Conservation (phyloP, 2,888 invertebrate genomes). For the Aplocera efformata region DNA sequence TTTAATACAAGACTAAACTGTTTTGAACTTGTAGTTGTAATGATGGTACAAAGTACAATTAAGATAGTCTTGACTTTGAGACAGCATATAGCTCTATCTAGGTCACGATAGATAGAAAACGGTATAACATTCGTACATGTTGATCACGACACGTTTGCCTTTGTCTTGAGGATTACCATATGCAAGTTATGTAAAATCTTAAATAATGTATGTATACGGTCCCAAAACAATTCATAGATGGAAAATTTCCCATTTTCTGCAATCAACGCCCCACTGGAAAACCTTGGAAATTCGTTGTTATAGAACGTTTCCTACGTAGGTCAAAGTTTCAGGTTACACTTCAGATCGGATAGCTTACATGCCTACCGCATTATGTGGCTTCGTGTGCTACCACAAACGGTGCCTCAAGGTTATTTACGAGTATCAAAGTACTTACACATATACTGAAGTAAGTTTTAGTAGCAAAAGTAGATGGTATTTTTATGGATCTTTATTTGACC, state of each 20-base stretch:
- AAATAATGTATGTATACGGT: not conserved
- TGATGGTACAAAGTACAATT: not conserved
- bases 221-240: slow-evolving; percentile 24
- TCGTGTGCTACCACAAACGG: slow-evolving; percentile 56
- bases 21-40: too few relatives aligned
- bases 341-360: slow-evolving; percentile 61
- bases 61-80: slow-evolving; percentile 9
- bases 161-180: too few relatives aligned
- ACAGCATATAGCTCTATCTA: slow-evolving; percentile 4
- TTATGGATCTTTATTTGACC: slow-evolving; percentile 6
- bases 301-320: slow-evolving; percentile 25
- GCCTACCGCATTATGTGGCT: slow-evolving; percentile 65
- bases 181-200: too few relatives aligned
- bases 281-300: slow-evolving; percentile 22
- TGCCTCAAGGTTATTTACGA: slow-evolving; percentile 31
- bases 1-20: too few relatives aligned
- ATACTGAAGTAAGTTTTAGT: slow-evolving; percentile 4
- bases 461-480: slow-evolving; percentile 10
- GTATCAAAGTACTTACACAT: slow-evolving; percentile 9
- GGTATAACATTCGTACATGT: slow-evolving; percentile 1
- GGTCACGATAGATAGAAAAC: slow-evolving; percentile 3
- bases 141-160: slow-evolving; percentile 4
- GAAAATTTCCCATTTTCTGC: slow-evolving; percentile 21
- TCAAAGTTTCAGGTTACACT: slow-evolving; percentile 57
- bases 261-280: slow-evolving; percentile 26